Percentiles rank a stretch among this genome's conserved stretches.
Evolutionary conservation across 2,888 invertebrate genomes (phyloP).

Genomic region (Nebria brevicollis): DNA sequence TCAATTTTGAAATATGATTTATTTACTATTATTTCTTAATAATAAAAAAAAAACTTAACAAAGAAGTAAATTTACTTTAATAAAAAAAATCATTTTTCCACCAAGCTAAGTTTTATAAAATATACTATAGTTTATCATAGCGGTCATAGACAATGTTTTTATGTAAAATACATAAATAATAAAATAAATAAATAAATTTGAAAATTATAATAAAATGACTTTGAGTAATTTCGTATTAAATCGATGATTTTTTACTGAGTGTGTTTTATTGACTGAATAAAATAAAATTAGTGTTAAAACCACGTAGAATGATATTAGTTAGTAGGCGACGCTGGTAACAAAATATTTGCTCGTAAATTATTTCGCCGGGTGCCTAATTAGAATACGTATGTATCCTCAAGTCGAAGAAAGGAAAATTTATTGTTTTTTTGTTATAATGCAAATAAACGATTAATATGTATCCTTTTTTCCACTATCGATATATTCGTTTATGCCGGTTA

Average conservation of each 20-base stretch:
- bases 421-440: slow-evolving; percentile 30
- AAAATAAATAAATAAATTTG: no score
- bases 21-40: no score
- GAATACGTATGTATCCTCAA: background rate
- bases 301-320: background rate
- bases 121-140: no score
- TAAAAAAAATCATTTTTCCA: no score
- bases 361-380: background rate
- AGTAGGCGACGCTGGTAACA: background rate
- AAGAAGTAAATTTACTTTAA: no score
- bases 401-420: slow-evolving; percentile 26
- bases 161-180: no score
- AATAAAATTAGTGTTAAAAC: background rate
- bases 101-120: no score
- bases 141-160: no score
- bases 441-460: slow-evolving; percentile 30
- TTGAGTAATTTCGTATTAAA: background rate
- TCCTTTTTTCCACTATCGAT: slow-evolving; percentile 25
- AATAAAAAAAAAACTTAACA: no score
- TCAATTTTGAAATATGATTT: background rate
- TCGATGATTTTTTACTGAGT: background rate
- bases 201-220: no score
- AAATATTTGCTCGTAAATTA: background rate
- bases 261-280: background rate
- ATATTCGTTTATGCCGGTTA: slow-evolving; percentile 28